Percentiles rank a stretch among this genome's conserved stretches.
Conservation (phyloP, 2,888 invertebrate species). For the Aphodius granarius region DNA sequence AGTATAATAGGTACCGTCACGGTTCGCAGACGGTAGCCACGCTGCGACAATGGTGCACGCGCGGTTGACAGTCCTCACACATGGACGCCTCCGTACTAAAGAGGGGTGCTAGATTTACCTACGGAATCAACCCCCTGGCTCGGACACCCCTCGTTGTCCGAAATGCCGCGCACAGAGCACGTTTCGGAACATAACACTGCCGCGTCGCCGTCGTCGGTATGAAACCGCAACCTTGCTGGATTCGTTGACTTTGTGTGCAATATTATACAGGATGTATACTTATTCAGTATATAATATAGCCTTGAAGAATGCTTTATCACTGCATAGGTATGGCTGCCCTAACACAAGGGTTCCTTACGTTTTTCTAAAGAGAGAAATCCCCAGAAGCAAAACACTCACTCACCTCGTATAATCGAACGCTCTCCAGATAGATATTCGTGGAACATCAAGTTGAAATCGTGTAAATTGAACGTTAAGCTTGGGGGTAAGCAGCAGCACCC, state of each 20-base stretch:
- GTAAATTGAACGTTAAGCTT: background rate
- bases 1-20: conserved; percentile 1
- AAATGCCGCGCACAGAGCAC: background rate
- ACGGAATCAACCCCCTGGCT: background rate
- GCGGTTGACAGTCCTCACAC: conserved; percentile 51
- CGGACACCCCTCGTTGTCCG: background rate
- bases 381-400: background rate
- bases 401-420: background rate
- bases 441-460: background rate
- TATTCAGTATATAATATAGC: too few species aligned
- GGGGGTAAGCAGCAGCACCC: background rate
- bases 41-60: conserved; percentile 40
- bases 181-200: background rate
- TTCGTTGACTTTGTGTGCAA: background rate
- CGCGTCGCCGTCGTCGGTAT: background rate
- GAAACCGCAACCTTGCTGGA: background rate
- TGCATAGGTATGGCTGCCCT: too few species aligned
- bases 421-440: background rate
- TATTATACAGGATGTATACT: too few species aligned
- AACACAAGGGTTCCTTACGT: too few species aligned
- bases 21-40: conserved; percentile 2
- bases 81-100: conserved; percentile 50
- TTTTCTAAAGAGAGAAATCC: background rate
- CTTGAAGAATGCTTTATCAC: too few species aligned
- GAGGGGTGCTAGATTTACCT: conserved; percentile 40